A percentile compares a stretch with the other conserved stretches of the same genome.
Evolutionary conservation across 2,797 vertebrate species (phyloP).

Genomic region (Zalophus californianus): DNA sequence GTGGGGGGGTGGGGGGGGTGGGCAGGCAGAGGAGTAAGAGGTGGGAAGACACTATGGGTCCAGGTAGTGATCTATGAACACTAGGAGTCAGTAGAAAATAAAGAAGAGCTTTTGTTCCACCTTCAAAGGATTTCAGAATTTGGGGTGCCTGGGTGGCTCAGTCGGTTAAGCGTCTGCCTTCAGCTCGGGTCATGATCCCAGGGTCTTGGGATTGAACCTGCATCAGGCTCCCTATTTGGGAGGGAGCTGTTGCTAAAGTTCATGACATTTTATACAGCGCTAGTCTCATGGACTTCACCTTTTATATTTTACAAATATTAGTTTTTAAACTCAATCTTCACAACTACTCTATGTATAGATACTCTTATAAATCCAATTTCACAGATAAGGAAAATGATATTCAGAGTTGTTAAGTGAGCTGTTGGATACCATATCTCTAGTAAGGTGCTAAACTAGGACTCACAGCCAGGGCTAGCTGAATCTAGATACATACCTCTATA

Average conservation of each 20-base stretch:
- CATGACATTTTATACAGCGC: neutral
- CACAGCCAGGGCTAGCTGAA: neutral
- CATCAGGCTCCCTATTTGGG: neutral
- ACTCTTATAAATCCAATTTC: neutral
- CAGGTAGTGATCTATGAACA: neutral
- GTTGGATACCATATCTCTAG: neutral
- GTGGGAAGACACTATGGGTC: neutral
- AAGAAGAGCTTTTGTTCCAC: neutral
- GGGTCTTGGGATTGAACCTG: neutral
- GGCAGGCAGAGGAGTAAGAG: neutral
- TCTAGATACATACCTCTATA: neutral
- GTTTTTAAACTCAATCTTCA: neutral
- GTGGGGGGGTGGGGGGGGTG: too few species aligned
- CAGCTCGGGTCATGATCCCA: neutral
- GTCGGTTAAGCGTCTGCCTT: neutral
- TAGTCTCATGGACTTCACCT: neutral
- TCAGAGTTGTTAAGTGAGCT: neutral
- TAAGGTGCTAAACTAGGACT: neutral
- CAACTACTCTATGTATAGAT: neutral
- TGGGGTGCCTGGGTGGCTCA: neutral
- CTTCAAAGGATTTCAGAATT: neutral
- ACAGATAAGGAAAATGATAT: neutral
- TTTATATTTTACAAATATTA: conserved; percentile 31
- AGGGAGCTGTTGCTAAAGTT: neutral
- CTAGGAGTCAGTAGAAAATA: neutral